A percentile compares a stretch with the other conserved stretches of the same genome.
phyloP scores from a whole-genome alignment of 2,888 invertebrate genomes.

The Gortyna flavago region DNA sequence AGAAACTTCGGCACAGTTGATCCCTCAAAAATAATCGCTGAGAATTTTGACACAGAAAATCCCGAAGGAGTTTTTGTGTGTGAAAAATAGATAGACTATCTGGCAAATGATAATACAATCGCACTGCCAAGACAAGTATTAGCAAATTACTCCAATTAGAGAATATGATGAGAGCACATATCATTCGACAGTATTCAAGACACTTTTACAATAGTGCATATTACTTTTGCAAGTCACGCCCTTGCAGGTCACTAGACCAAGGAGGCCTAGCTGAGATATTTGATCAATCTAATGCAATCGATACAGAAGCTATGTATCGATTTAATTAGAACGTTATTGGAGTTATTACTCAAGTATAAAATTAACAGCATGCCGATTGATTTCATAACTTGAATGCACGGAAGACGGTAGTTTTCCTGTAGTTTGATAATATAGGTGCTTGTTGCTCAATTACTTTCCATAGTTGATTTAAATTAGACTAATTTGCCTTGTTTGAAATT shows the following conservation, averaged over 20 bases:
- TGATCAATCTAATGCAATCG: slow-evolving; percentile 46
- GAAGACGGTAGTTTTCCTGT: slow-evolving; percentile 52
- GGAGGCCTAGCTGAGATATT: slow-evolving; percentile 42
- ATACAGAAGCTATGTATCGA: slow-evolving; percentile 47
- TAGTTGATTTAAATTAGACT: not conserved
- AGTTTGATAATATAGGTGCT: slow-evolving; percentile 39
- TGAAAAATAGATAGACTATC: not conserved
- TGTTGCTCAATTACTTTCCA: slow-evolving; percentile 47
- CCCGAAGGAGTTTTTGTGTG: not conserved
- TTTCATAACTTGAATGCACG: slow-evolving; percentile 59
- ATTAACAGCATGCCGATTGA: slow-evolving; percentile 44
- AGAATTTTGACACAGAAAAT: not conserved
- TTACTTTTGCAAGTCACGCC: slow-evolving; percentile 28
- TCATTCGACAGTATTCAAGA: not conserved
- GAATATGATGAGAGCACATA: slow-evolving; percentile 3
- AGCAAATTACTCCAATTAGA: not conserved
- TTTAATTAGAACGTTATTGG: slow-evolving; percentile 49
- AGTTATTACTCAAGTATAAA: slow-evolving; percentile 46
- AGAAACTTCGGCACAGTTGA: not conserved
- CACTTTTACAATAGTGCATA: slow-evolving; percentile 4
- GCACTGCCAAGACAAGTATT: not conserved
- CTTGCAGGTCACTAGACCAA: slow-evolving; percentile 35
- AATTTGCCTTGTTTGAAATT: not conserved
- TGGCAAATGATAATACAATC: not conserved
- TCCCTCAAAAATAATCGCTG: not conserved